Conservation (phyloP, 2,113 vertebrate species). For the Platysternon megacephalum region DNA sequence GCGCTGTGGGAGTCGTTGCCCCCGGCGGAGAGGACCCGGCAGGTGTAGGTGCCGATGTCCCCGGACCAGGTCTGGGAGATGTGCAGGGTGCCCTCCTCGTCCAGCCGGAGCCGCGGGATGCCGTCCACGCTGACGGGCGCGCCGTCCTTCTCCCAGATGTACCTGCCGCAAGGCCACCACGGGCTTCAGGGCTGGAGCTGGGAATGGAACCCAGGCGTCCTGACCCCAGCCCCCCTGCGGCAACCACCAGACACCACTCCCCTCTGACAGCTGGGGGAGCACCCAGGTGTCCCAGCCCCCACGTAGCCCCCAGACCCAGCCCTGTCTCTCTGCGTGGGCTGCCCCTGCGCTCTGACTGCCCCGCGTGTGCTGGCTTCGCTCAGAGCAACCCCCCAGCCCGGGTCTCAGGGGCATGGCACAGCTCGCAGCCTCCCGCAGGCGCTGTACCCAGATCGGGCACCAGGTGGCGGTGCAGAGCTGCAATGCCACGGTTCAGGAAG, state of each 20-base stretch:
- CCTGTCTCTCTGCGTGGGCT: background rate
- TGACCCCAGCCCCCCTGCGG: background rate
- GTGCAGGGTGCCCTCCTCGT: constrained; percentile 88
- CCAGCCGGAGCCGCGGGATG: constrained; percentile 86
- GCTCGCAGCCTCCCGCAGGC: background rate
- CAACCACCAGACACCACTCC: background rate
- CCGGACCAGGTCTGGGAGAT: constrained; percentile 99
- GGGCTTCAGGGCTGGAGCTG: background rate
- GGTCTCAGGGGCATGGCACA: background rate
- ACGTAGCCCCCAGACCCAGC: background rate
- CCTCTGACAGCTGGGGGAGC: background rate
- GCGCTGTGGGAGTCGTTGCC: constrained; percentile 95
- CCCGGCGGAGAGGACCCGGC: constrained; percentile 90
- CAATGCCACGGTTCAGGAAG: fast-evolving
- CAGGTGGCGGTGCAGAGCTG: constrained; percentile 67
- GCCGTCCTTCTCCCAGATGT: constrained; percentile 96
- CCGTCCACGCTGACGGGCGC: constrained; percentile 78
- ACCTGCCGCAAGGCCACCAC: constrained; percentile 69
- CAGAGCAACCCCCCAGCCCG: no score
- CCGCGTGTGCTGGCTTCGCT: no score
- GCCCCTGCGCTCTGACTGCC: no score
- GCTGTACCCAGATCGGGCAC: background rate
- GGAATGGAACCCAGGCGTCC: fast-evolving
- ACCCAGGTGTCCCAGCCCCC: background rate
- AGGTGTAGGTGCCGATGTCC: constrained; percentile 96